A percentile compares a stretch with the other conserved stretches of the same genome.
Evolutionary conservation across 2,888 invertebrate species (phyloP).

Genomic region (Leptinotarsa rubiginosa): DNA sequence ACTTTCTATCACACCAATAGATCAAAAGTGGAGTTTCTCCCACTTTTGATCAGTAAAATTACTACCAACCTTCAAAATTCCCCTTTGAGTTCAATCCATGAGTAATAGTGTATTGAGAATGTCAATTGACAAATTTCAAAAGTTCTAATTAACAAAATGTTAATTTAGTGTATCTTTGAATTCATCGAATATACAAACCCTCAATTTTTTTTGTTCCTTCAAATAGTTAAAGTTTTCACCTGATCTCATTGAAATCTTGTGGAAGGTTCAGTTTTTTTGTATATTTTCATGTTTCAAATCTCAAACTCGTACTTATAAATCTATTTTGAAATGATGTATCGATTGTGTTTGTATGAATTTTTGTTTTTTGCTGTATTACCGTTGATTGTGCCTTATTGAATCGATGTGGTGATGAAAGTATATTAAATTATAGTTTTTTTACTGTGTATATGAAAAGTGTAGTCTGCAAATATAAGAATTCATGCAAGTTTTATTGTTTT

Average conservation of each 20-base stretch:
- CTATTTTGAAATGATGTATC: slow-evolving; percentile 39
- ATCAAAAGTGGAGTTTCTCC: too few relatives aligned
- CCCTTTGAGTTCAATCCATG: too few relatives aligned
- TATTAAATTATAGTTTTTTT: slow-evolving; percentile 56
- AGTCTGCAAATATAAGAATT: slow-evolving; percentile 38
- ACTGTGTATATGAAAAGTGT: slow-evolving; percentile 48
- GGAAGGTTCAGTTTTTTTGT: not conserved
- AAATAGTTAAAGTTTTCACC: not conserved
- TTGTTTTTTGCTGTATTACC: slow-evolving; percentile 52
- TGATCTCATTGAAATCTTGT: not conserved
- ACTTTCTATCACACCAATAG: too few relatives aligned
- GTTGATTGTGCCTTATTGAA: slow-evolving; percentile 57
- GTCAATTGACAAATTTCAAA: too few relatives aligned
- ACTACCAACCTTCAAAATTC: too few relatives aligned
- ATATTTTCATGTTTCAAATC: slow-evolving; percentile 27
- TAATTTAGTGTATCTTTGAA: too few relatives aligned
- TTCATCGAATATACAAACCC: not conserved
- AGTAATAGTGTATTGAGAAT: too few relatives aligned
- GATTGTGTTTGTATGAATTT: slow-evolving; percentile 22
- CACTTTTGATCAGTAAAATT: too few relatives aligned
- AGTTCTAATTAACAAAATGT: too few relatives aligned
- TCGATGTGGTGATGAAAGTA: slow-evolving; percentile 53
- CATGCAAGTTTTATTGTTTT: not conserved
- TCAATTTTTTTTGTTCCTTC: not conserved
- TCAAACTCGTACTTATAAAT: slow-evolving; percentile 43